Conservation (phyloP, 1,140 invertebrate species). For the Drosophila quadrilineata region DNA sequence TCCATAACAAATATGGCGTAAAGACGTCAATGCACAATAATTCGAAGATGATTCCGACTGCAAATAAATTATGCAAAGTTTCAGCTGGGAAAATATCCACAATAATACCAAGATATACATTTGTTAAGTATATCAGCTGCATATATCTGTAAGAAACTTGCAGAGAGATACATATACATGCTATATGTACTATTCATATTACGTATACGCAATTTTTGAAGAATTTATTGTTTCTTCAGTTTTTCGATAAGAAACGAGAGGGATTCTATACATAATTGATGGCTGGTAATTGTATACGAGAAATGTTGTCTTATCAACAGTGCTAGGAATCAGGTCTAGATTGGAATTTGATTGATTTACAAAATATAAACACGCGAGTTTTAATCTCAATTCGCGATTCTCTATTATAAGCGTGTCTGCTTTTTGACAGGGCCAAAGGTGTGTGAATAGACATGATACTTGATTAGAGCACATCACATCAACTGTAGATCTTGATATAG, state of each 20-base stretch:
- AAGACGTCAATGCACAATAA: neutral
- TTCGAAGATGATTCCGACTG: neutral
- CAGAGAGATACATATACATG: no score
- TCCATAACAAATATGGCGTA: constrained; percentile 3
- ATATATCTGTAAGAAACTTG: no score
- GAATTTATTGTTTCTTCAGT: no score
- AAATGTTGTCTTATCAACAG: neutral
- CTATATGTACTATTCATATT: no score
- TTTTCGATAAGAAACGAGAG: no score
- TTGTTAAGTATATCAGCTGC: no score
- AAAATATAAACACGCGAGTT: constrained; percentile 56
- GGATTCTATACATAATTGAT: no score
- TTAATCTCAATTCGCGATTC: constrained; percentile 45
- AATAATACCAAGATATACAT: no score
- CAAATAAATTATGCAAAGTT: neutral
- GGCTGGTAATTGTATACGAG: no score
- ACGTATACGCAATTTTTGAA: no score
- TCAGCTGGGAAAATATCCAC: no score
- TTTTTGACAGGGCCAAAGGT: constrained; percentile 51
- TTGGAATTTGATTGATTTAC: constrained; percentile 54
- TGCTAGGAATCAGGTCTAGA: constrained; percentile 13
- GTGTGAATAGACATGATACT: constrained; percentile 32
- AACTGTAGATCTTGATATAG: constrained; percentile 43
- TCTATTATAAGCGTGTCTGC: constrained; percentile 34
- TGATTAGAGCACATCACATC: constrained; percentile 54